Evolutionary conservation across 2,113 vertebrate species (phyloP).

Genomic region (Sinosuthora webbiana): DNA sequence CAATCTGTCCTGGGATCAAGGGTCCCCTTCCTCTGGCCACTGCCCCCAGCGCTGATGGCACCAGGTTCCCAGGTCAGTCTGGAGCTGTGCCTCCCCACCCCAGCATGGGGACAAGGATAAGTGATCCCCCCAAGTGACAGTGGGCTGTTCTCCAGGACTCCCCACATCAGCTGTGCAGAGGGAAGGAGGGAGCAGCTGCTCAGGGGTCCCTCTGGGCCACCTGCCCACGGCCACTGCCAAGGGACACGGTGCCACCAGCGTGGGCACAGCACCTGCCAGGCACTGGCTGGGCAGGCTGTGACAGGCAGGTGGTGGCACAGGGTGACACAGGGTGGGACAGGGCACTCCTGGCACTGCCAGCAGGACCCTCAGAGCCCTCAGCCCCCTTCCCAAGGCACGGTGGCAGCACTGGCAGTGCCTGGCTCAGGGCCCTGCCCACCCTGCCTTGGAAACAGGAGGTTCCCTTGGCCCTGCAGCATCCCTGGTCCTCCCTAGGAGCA

Average conservation of each 20-base stretch:
- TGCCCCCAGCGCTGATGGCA: background rate
- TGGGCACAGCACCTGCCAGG: accelerated
- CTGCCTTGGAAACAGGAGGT: accelerated
- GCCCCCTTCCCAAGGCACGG: accelerated
- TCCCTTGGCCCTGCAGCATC: background rate
- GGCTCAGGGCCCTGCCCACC: background rate
- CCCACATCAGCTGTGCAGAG: accelerated
- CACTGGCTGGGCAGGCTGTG: background rate
- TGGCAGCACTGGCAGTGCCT: background rate
- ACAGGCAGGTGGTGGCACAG: accelerated
- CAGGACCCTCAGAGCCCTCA: background rate
- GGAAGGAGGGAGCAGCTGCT: background rate
- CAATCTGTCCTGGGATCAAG: background rate
- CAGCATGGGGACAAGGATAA: background rate
- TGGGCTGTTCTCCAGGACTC: accelerated
- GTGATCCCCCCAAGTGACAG: background rate
- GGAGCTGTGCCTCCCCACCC: background rate
- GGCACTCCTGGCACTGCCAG: background rate
- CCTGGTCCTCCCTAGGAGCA: no score
- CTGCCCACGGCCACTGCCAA: accelerated
- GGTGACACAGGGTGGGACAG: accelerated
- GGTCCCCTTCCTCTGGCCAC: background rate
- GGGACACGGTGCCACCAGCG: accelerated
- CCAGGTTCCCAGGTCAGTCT: background rate
- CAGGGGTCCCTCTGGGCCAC: accelerated